These are phyloP conservation scores for Oscheius sp. DNA, from an alignment of 2,888 invertebrate species.

Conservation along the genomic window DNA sequence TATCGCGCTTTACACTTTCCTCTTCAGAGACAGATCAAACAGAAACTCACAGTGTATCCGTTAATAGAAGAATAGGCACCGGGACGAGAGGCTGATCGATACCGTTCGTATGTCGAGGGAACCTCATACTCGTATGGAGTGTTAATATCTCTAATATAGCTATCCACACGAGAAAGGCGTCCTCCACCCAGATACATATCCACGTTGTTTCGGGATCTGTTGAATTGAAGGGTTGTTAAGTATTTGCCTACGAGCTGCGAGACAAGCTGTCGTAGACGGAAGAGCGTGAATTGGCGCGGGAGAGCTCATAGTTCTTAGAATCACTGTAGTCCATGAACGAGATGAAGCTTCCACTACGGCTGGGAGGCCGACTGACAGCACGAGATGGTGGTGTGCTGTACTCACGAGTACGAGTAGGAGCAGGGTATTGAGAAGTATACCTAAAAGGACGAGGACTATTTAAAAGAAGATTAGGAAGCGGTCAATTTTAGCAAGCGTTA, in stretches of 20 bases:
- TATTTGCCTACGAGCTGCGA: conserved; percentile 58
- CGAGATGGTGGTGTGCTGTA: conserved; percentile 67
- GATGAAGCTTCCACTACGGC: conserved; percentile 63
- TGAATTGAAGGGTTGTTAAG: background rate
- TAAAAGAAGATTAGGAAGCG: background rate
- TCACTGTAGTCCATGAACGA: conserved; percentile 68
- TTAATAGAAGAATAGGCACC: conserved; percentile 58
- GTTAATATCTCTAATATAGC: conserved; percentile 66
- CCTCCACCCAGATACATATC: conserved; percentile 66
- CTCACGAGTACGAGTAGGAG: conserved; percentile 67
- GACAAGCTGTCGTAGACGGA: conserved; percentile 65
- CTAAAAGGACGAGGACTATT: conserved; percentile 19
- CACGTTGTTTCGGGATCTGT: conserved; percentile 65
- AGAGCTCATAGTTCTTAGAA: conserved; percentile 66
- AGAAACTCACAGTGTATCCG: conserved; percentile 58
- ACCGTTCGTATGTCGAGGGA: conserved; percentile 65
- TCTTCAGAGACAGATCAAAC: conserved; percentile 24
- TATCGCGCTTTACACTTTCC: background rate
- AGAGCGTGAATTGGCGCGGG: conserved; percentile 62
- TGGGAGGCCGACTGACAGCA: conserved; percentile 61
- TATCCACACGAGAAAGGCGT: conserved; percentile 68
- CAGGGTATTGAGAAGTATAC: conserved; percentile 57
- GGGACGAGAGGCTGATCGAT: conserved; percentile 63
- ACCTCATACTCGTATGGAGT: conserved; percentile 56
- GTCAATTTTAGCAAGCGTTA: conserved; percentile 11